Evolutionary conservation across 2,113 vertebrate species (phyloP).

Genomic region (Lampris megalopsis): DNA sequence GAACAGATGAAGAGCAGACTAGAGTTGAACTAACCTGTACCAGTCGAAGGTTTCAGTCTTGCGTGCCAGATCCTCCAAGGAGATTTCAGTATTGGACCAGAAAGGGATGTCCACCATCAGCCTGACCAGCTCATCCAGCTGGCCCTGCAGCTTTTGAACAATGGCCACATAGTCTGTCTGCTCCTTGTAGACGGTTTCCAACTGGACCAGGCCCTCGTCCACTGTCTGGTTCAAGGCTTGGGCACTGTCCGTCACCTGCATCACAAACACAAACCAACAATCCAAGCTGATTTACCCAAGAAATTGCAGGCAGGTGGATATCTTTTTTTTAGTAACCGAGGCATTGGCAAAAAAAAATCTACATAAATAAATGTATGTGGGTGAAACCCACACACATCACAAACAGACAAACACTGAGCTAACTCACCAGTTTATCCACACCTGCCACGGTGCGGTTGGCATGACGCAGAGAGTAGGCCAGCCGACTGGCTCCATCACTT

Average conservation of each 20-base stretch:
- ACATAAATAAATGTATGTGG: too few relatives aligned
- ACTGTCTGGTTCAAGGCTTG: conserved; percentile 90
- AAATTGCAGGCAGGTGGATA: too few relatives aligned
- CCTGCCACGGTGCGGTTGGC: conserved; percentile 93
- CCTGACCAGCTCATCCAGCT: conserved; percentile 87
- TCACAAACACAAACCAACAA: neutral
- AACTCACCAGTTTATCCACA: conserved; percentile 90
- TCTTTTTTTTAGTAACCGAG: too few relatives aligned
- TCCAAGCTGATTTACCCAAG: too few relatives aligned
- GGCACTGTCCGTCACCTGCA: conserved; percentile 88
- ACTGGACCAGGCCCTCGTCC: conserved; percentile 85
- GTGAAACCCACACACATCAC: neutral
- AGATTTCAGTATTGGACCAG: conserved; percentile 88
- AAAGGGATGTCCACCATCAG: conserved; percentile 90
- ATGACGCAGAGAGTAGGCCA: conserved; percentile 93
- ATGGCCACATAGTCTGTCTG: conserved; percentile 87
- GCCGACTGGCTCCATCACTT: conserved; percentile 89
- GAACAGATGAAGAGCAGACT: too few relatives aligned
- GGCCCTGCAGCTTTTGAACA: conserved; percentile 90
- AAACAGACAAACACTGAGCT: neutral
- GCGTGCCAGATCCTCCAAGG: conserved; percentile 89
- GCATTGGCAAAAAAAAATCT: neutral
- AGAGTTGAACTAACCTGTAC: conserved; percentile 86
- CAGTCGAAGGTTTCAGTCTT: conserved; percentile 92
- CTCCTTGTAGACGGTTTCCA: conserved; percentile 86